Evolutionary conservation across 2,113 vertebrate genomes (phyloP).

Genomic region (Alexandromys fortis): DNA sequence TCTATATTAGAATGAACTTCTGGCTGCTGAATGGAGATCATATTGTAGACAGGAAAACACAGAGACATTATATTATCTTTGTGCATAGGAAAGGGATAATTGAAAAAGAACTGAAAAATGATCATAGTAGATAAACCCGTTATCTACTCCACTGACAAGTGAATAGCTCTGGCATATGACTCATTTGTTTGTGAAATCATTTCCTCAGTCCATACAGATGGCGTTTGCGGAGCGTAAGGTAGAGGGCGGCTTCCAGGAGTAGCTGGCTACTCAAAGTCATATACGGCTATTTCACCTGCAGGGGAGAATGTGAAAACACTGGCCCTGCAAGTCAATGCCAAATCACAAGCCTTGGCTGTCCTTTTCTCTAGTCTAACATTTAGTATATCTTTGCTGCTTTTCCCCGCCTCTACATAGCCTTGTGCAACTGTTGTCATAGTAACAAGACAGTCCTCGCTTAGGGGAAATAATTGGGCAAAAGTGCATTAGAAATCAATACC

Average conservation of each 20-base stretch:
- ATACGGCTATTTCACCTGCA: conserved; percentile 35
- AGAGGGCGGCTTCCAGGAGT: neutral
- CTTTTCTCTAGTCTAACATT: conserved; percentile 75
- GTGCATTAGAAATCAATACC: conserved; percentile 47
- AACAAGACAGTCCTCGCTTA: conserved; percentile 68
- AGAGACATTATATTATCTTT: too few species aligned
- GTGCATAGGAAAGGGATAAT: neutral
- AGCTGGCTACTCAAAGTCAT: neutral
- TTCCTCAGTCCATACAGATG: conserved; percentile 76
- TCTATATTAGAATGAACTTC: neutral
- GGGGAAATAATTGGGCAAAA: conserved; percentile 59
- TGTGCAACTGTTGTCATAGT: conserved; percentile 77
- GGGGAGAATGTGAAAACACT: conserved; percentile 10
- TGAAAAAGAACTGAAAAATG: neutral
- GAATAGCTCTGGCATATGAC: conserved; percentile 78
- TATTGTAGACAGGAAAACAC: neutral
- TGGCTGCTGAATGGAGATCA: neutral
- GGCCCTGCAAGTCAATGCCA: conserved; percentile 29
- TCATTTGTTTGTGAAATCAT: conserved; percentile 74
- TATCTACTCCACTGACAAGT: conserved; percentile 67
- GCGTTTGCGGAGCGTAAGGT: conserved; percentile 58
- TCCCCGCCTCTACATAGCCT: conserved; percentile 56
- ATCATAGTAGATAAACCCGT: neutral
- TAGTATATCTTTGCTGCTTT: conserved; percentile 56
- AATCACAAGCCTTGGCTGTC: conserved; percentile 65